A percentile compares a stretch with the other conserved stretches of the same genome.
phyloP scores from a whole-genome alignment of 2,888 invertebrate species.

The Antheraea yamamai region DNA sequence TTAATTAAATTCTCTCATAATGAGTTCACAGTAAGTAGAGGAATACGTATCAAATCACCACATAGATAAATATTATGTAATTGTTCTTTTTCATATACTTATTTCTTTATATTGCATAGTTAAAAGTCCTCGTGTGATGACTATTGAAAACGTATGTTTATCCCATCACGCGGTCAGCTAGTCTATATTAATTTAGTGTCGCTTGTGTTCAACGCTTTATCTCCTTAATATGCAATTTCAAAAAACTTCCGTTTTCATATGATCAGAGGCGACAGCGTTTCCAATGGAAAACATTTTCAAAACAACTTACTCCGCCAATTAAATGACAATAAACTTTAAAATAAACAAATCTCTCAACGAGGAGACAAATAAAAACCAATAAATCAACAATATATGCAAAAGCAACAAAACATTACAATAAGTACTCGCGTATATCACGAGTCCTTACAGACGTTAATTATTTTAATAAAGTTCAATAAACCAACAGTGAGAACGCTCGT shows the following conservation, averaged over 20 bases:
- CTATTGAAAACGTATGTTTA: no score
- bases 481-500: conserved; percentile 48
- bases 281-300: neutral
- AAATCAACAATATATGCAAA: conserved; percentile 11
- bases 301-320: conserved; percentile 3
- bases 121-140: no score
- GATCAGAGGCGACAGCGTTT: neutral
- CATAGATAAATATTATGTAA: no score
- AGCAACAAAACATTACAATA: conserved; percentile 9
- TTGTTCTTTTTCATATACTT: no score
- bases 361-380: neutral
- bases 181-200: neutral
- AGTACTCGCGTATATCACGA: conserved; percentile 31
- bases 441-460: conserved; percentile 55
- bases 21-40: neutral
- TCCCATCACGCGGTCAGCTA: neutral
- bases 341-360: conserved; percentile 1
- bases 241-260: neutral
- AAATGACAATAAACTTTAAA: conserved; percentile 11
- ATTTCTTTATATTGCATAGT: no score
- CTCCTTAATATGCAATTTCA: neutral
- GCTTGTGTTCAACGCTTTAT: neutral
- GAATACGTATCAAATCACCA: no score
- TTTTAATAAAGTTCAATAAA: conserved; percentile 49
- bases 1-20: neutral